phyloP scores from a whole-genome alignment of 2,888 invertebrate species.

The Mylabris sibirica region DNA sequence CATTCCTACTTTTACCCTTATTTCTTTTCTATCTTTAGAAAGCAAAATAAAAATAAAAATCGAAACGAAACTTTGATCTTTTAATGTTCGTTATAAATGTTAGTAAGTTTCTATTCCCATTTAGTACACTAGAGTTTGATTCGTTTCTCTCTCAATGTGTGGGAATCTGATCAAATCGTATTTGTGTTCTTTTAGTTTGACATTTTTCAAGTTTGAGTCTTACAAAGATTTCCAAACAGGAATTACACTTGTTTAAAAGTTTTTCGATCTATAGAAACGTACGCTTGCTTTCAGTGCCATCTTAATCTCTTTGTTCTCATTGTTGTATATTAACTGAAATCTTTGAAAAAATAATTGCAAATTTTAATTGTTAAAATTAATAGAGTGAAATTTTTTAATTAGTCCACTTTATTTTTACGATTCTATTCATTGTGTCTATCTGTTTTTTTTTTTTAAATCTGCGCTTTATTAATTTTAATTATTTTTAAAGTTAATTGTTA shows the following conservation, averaged over 20 bases:
- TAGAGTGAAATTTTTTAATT: not conserved
- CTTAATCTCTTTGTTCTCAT: not conserved
- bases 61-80: conserved; percentile 36
- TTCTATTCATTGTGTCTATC: not conserved
- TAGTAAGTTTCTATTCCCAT: conserved; percentile 33
- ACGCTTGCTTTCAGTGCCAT: no score
- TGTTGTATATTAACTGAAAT: not conserved
- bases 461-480: not conserved
- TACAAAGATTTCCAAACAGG: conserved; percentile 15
- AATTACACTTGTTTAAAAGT: conserved; percentile 21
- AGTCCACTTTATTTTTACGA: not conserved
- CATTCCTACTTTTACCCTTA: no score
- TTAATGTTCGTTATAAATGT: conserved; percentile 38
- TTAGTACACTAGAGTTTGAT: not conserved
- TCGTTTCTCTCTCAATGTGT: conserved; percentile 13
- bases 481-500: not conserved
- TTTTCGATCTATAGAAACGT: conserved; percentile 1
- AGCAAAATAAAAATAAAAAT: not conserved
- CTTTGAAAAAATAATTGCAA: not conserved
- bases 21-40: no score
- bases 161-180: conserved; percentile 43
- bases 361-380: not conserved
- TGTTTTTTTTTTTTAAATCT: not conserved
- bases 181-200: conserved; percentile 33
- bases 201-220: conserved; percentile 23